Base-by-base conservation (phyloP, 1,140 invertebrate genomes). In the Drosophila miranda region DNA sequence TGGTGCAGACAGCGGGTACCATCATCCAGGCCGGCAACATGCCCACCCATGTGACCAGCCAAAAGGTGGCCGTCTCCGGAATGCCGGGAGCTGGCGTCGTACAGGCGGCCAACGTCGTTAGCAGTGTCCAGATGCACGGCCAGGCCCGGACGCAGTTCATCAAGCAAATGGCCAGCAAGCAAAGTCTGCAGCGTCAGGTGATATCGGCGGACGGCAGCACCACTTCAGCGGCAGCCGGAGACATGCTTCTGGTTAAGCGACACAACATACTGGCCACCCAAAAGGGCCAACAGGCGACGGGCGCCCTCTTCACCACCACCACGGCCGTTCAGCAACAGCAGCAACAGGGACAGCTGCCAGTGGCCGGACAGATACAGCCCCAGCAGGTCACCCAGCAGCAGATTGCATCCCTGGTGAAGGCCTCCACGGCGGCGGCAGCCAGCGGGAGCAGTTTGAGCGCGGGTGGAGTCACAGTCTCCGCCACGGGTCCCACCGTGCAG, bases 221-320 rank as follows among this genome's bases (percentile, higher is more conserved):
- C 9, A 68, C 63, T 1, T 48, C 68, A 0, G 49, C 80, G 0
- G 76, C 72, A 6, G 30, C 71, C 2, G 76, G 81, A 2, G 95
- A 96, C 82, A 94, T 96, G 92, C 93, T 95, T 8, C 64, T 96
- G 14, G 89, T 96, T 0, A 95, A 96, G 71, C 92, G 94, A 14
- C 94, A 95, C 63, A 92, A 94, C 16, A 93, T 93, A 26, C 76
- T 93, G 43, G 83, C 88, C 1, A 72, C 81, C 30, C 93, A 93
- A 56, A 93, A 94, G 59, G 90, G 90, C 1, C 92, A 93, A 43
- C 51, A 91, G 92, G 42, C 91, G 76, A 50, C 92, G 91, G 70
- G 84, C 23, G 62, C 90, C 45, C 48, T 90, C 6, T 90, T 89
- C n/a, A 78, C 89, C 1, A 90, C 89, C 3, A 75, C 80, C 6